A percentile compares a stretch with the other conserved stretches of the same genome.
Evolutionary conservation across 1,140 invertebrate genomes (phyloP).

Genomic region (Pseudomyrmex dendroicus): DNA sequence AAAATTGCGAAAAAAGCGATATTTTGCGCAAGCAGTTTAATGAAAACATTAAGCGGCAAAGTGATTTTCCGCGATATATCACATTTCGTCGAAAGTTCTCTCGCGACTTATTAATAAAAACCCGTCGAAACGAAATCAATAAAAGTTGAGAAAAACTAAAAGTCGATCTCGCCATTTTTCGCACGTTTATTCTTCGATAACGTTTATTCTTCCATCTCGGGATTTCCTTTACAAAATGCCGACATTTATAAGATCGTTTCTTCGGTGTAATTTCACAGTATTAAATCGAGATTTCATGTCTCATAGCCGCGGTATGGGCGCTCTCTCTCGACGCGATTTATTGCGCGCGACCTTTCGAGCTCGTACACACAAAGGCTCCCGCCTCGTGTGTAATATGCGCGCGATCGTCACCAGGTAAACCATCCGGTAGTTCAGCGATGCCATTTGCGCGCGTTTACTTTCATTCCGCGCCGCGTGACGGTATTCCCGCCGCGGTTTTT

Average conservation of each 20-base stretch:
- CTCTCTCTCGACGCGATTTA: slow-evolving; percentile 7
- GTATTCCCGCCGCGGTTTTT: slow-evolving; percentile 42
- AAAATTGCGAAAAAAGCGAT: not conserved
- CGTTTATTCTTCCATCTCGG: too few species aligned
- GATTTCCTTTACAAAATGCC: too few species aligned
- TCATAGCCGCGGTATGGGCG: slow-evolving; percentile 3
- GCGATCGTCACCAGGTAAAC: slow-evolving; percentile 28
- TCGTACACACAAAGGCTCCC: not conserved
- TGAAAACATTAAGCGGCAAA: not conserved
- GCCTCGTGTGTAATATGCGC: too few species aligned
- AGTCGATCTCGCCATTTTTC: not conserved
- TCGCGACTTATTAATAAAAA: too few species aligned
- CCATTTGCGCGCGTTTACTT: not conserved
- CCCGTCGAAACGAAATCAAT: not conserved
- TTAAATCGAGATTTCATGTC: not conserved
- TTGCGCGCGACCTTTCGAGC: slow-evolving; percentile 44
- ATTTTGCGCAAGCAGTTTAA: not conserved
- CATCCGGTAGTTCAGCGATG: slow-evolving; percentile 13
- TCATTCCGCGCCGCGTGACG: slow-evolving; percentile 16
- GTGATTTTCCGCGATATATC: too few species aligned
- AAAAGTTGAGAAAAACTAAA: not conserved
- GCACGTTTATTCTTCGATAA: not conserved
- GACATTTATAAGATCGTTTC: slow-evolving; percentile 3
- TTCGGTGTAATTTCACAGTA: not conserved
- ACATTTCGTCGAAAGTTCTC: too few species aligned